These are phyloP conservation scores for Myopa tessellatipennis DNA, from an alignment of 2,888 invertebrate genomes.

Conservation along the genomic window DNA sequence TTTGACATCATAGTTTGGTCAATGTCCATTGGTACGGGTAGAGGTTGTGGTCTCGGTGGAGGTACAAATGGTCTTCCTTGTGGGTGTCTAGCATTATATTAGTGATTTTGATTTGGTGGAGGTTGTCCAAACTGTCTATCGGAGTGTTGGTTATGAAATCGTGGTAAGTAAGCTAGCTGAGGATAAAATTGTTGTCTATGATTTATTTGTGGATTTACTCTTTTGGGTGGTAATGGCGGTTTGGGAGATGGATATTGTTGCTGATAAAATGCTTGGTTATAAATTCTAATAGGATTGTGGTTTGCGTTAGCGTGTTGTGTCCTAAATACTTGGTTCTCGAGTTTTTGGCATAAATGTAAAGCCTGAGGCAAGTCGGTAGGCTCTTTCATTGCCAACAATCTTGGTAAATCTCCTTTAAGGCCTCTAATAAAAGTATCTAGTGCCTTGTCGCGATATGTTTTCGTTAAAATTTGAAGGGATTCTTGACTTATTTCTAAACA, in stretches of 20 bases:
- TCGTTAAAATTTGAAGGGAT: neutral
- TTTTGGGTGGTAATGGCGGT: neutral
- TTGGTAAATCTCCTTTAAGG: constrained; percentile 9
- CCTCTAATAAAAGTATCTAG: constrained; percentile 22
- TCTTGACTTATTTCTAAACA: constrained; percentile 7
- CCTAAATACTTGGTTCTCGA: constrained; percentile 18
- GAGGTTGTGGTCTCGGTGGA: constrained; percentile 30
- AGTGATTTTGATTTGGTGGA: neutral
- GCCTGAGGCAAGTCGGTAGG: constrained; percentile 28
- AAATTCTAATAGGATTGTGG: neutral
- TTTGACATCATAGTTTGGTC: constrained; percentile 28
- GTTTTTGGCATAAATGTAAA: constrained; percentile 16
- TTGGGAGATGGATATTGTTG: neutral
- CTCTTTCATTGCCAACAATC: constrained; percentile 22
- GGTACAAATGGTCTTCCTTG: constrained; percentile 6
- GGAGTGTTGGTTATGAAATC: neutral
- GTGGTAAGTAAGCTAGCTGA: neutral
- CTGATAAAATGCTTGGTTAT: neutral
- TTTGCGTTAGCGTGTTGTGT: neutral
- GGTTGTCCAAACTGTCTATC: neutral
- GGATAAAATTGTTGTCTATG: neutral
- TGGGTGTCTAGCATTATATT: neutral
- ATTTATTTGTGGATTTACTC: neutral
- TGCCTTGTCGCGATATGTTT: constrained; percentile 24
- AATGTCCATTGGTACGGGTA: constrained; percentile 41